Evolutionary conservation across 1,140 invertebrate species (phyloP).

Genomic region (Euura lappo): DNA sequence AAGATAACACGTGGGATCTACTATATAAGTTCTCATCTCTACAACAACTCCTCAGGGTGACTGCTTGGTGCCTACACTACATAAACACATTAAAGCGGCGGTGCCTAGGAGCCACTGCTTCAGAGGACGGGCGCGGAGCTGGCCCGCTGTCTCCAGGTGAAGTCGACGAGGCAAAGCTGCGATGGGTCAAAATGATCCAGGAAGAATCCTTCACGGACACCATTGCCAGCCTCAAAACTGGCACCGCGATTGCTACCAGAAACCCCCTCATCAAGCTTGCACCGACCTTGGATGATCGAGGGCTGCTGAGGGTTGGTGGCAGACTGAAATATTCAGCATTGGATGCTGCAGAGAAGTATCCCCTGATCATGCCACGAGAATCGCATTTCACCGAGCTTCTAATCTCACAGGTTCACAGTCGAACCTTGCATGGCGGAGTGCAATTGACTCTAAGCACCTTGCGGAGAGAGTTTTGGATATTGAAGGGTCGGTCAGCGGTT

Average conservation of each 20-base stretch:
- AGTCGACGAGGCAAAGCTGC: neutral
- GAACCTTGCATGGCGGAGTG: neutral
- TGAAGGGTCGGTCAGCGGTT: neutral
- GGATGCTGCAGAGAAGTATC: constrained; percentile 4
- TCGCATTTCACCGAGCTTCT: neutral
- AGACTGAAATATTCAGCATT: constrained; percentile 24
- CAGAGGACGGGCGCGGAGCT: neutral
- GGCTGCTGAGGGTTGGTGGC: constrained; percentile 40
- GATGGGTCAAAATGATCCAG: constrained; percentile 4
- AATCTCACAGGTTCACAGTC: neutral
- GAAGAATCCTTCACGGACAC: neutral
- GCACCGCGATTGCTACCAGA: neutral
- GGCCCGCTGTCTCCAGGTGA: neutral
- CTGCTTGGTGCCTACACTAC: neutral
- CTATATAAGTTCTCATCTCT: neutral
- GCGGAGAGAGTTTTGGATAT: neutral
- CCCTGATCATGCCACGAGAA: neutral
- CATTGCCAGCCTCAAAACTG: neutral
- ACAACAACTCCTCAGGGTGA: constrained; percentile 10
- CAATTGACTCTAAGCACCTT: neutral
- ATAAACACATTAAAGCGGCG: neutral
- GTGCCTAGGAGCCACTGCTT: neutral
- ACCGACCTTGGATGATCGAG: constrained; percentile 37
- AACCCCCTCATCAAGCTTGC: constrained; percentile 18
- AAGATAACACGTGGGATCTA: constrained; percentile 6